Evolutionary conservation across 1,140 invertebrate genomes (phyloP), one percentile per base, ranked within the genome.

Genomic region (Drosophila tsacasi): DNA sequence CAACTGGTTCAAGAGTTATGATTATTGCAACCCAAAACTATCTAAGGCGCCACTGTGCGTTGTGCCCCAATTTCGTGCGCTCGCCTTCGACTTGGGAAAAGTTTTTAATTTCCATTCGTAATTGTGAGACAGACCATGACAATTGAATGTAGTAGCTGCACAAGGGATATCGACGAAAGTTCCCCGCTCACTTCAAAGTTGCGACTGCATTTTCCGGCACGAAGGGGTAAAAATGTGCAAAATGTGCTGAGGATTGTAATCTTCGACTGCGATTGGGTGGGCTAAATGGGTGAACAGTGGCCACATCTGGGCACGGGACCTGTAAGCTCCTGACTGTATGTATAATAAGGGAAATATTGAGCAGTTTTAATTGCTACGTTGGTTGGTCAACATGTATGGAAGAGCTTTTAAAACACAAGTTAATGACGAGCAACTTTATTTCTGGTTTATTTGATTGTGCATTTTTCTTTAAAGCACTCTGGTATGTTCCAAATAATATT

Each of bases 101-200:
- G 44, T 69, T 66, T 69, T 69, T 69, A 54, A 67, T 37, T 54
- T 67, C 15, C 49, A 69, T 67, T 37, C 47, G 47, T 54, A 67
- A 54, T 69, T 54, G 60, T 69, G 60, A 40, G 37, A 44, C 66
- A 65, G 67, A 44, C 37, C 47, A 52, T 69, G 47, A 67, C 62
- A 69, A 54, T 67, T 69, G 39, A 46, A 54, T 67, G 67, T 44
- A 44, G 39, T 27, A 66, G 30, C 66, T 47, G 27, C 61, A 37
- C 21, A 21, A 50, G 39, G 25, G 55, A 30, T 23, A 60, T 49
- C 64, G 64, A 13, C 42, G 21, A 19, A 63, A 23, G n/a, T 62
- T 21, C n/a, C 9, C n/a, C 25, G 27, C 49, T 49, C 13, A 55
- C 23, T 23, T 32, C 47, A 69, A 69, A 54, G 30, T 66, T 54